Conservation (phyloP, 2,113 vertebrate species). For the Scytalopus superciliaris region DNA sequence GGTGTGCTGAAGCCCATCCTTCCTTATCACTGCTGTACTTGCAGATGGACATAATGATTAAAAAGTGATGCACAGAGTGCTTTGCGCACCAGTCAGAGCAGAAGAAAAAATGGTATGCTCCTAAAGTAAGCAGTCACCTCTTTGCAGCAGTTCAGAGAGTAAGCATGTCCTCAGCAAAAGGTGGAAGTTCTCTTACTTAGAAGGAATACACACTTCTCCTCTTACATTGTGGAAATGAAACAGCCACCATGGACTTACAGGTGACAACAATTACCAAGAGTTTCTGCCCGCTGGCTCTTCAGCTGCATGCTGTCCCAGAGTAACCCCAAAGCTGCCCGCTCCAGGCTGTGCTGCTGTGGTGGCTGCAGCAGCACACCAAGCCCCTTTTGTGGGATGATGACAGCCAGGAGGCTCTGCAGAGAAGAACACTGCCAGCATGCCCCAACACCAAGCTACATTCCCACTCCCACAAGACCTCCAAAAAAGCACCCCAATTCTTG, state of each 20-base stretch:
- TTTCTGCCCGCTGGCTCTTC: background rate
- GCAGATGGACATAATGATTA: background rate
- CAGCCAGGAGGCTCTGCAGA: background rate
- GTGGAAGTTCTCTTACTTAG: background rate
- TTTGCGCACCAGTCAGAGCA: background rate
- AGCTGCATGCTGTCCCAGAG: background rate
- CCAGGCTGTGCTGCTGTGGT: background rate
- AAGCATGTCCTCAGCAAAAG: background rate
- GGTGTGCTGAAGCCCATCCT: background rate
- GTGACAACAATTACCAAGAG: background rate
- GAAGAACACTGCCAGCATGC: fast-evolving
- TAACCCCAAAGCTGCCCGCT: fast-evolving
- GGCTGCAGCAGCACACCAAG: background rate
- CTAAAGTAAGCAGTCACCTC: background rate
- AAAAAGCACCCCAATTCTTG: background rate
- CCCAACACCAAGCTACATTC: background rate
- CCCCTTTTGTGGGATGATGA: fast-evolving
- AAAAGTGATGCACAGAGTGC: background rate
- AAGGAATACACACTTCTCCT: background rate
- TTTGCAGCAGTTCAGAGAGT: background rate
- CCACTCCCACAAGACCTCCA: background rate
- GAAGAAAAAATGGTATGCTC: background rate
- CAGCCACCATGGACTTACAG: fast-evolving
- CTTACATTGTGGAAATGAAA: fast-evolving
- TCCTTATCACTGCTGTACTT: background rate